These are phyloP conservation scores for Bombus cullumanus DNA, from an alignment of 1,140 invertebrate species.

Conservation along the genomic window DNA sequence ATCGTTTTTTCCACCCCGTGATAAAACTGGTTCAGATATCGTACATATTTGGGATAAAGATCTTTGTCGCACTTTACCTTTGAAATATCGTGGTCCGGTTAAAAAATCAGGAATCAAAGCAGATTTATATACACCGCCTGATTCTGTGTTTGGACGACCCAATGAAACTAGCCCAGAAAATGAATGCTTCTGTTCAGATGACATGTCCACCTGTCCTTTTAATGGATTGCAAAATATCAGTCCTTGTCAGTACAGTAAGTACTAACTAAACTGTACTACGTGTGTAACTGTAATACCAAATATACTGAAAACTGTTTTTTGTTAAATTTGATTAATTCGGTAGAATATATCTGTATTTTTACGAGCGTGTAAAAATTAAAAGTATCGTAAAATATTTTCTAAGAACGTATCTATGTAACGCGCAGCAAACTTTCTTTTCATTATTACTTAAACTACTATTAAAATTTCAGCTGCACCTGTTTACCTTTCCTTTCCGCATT, in stretches of 20 bases:
- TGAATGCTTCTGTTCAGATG: constrained; percentile 90
- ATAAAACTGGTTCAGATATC: constrained; percentile 88
- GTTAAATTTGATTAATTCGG: too few species aligned
- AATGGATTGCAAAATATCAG: constrained; percentile 93
- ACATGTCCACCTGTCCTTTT: constrained; percentile 86
- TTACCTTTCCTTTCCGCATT: constrained; percentile 94
- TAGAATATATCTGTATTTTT: too few species aligned
- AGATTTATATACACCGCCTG: constrained; percentile 88
- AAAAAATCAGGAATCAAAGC: constrained; percentile 88
- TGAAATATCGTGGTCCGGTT: constrained; percentile 87
- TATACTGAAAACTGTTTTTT: too few species aligned
- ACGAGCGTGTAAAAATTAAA: too few species aligned
- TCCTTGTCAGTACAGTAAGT: constrained; percentile 92
- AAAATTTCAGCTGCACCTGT: constrained; percentile 89
- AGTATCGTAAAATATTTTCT: not conserved
- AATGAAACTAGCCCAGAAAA: constrained; percentile 88
- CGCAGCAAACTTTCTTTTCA: not conserved
- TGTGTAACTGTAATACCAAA: too few species aligned
- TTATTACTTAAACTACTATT: not conserved
- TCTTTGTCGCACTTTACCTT: constrained; percentile 90
- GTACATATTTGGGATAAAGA: constrained; percentile 93
- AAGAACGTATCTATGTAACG: not conserved
- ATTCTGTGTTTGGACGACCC: constrained; percentile 87
- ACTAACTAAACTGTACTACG: not conserved
- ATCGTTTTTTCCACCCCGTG: constrained; percentile 91